These are phyloP conservation scores for Corbicula japonica DNA, from an alignment of 2,888 invertebrate genomes.

Conservation along the genomic window DNA sequence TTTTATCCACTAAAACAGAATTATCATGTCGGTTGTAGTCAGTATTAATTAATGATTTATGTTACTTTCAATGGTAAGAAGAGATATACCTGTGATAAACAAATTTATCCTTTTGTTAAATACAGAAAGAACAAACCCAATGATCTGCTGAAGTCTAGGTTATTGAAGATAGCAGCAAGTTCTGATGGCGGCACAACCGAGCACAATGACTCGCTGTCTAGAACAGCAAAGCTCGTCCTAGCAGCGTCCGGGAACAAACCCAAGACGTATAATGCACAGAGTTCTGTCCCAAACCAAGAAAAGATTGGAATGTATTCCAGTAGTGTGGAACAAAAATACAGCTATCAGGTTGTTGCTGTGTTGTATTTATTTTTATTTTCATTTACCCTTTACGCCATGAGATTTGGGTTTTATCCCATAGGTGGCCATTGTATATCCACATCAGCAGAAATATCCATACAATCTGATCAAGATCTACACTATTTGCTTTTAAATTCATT, in stretches of 20 bases:
- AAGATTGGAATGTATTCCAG: constrained; percentile 66
- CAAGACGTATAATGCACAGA: constrained; percentile 11
- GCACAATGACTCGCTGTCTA: constrained; percentile 62
- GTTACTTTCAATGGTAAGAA: too few species aligned
- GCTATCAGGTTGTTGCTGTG: constrained; percentile 59
- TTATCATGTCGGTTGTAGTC: too few species aligned
- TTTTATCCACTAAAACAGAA: too few species aligned
- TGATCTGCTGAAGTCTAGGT: constrained; percentile 60
- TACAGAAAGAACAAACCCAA: constrained; percentile 34
- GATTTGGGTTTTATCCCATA: too few species aligned
- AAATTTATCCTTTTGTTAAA: background rate
- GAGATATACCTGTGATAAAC: background rate
- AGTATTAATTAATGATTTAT: too few species aligned
- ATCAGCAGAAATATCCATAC: too few species aligned
- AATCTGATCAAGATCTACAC: too few species aligned
- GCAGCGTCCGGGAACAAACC: constrained; percentile 60
- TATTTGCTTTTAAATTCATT: too few species aligned
- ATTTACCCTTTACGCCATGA: background rate
- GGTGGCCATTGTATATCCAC: too few species aligned
- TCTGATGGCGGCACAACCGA: constrained; percentile 54
- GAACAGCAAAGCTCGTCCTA: constrained; percentile 75
- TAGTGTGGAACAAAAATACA: constrained; percentile 70
- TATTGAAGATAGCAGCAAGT: constrained; percentile 74
- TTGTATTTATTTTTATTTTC: background rate
- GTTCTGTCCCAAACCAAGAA: constrained; percentile 30